Conservation (phyloP, 2,113 vertebrate genomes). For the Harpagus bidentatus region DNA sequence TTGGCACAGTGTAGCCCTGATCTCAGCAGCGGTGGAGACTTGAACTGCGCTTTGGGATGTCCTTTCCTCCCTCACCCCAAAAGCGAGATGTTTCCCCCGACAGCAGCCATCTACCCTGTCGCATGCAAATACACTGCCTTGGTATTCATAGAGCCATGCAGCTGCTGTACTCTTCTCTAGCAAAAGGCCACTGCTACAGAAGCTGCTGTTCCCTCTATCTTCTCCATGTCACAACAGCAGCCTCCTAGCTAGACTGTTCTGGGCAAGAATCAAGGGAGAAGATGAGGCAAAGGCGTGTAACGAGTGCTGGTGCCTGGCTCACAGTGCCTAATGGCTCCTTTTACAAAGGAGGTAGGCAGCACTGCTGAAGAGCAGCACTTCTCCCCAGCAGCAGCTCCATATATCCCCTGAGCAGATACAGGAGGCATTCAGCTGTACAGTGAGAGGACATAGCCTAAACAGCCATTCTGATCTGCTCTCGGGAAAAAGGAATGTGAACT, state of each 20-base stretch:
- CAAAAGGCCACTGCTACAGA: not conserved
- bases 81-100: rapidly evolving
- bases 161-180: not conserved
- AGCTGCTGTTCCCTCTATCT: not conserved
- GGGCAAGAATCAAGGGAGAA: no score
- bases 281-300: not conserved
- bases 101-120: not conserved
- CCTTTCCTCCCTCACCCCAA: not conserved
- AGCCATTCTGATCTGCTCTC: not conserved
- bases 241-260: not conserved
- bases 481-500: not conserved
- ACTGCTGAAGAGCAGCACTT: not conserved
- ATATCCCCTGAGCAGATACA: not conserved
- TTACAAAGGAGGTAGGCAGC: not conserved
- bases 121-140: rapidly evolving
- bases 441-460: not conserved
- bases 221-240: not conserved
- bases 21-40: not conserved
- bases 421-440: not conserved
- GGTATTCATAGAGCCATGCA: not conserved
- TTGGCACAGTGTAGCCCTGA: not conserved
- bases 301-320: not conserved
- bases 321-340: rapidly evolving
- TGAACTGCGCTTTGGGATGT: not conserved
- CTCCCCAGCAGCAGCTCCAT: not conserved